Conservation (phyloP, 2,888 invertebrate species). For the Seladonia tumulorum region DNA sequence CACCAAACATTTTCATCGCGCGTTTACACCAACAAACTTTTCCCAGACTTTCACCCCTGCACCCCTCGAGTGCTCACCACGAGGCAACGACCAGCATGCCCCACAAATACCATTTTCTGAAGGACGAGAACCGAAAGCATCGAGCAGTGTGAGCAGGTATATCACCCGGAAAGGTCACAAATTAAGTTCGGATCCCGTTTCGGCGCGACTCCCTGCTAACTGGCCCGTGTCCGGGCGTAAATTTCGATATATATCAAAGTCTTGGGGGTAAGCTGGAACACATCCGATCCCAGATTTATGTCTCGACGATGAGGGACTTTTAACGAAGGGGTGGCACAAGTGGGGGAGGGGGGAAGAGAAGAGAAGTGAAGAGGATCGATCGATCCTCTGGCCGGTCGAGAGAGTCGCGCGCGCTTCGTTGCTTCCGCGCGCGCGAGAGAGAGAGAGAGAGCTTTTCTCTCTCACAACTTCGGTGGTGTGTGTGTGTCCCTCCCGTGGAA, state of each 20-base stretch:
- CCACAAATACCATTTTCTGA: background rate
- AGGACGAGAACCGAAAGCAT: background rate
- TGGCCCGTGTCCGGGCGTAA: slow-evolving; percentile 44
- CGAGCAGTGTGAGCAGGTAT: slow-evolving; percentile 6
- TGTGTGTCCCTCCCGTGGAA: slow-evolving; percentile 36
- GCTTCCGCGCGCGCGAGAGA: background rate
- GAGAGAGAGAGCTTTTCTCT: background rate
- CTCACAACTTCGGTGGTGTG: background rate
- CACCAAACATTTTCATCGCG: no score
- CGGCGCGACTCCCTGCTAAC: slow-evolving; percentile 33
- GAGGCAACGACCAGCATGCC: no score
- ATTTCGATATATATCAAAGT: slow-evolving; percentile 58
- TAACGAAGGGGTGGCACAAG: slow-evolving; percentile 48
- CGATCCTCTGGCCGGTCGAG: slow-evolving; percentile 38
- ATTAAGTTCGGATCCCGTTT: slow-evolving; percentile 36
- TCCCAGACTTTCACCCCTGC: no score
- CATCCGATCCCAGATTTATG: slow-evolving; percentile 61
- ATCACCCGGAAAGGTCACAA: slow-evolving; percentile 32
- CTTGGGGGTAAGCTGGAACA: slow-evolving; percentile 43
- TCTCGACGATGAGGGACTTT: slow-evolving; percentile 61
- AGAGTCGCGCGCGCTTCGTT: background rate
- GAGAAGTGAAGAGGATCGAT: slow-evolving; percentile 22
- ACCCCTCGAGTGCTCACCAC: no score
- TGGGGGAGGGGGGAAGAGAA: background rate
- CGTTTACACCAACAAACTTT: no score